Evolutionary conservation across 2,888 invertebrate genomes (phyloP).

Genomic region (Drosophila hamatofila): DNA sequence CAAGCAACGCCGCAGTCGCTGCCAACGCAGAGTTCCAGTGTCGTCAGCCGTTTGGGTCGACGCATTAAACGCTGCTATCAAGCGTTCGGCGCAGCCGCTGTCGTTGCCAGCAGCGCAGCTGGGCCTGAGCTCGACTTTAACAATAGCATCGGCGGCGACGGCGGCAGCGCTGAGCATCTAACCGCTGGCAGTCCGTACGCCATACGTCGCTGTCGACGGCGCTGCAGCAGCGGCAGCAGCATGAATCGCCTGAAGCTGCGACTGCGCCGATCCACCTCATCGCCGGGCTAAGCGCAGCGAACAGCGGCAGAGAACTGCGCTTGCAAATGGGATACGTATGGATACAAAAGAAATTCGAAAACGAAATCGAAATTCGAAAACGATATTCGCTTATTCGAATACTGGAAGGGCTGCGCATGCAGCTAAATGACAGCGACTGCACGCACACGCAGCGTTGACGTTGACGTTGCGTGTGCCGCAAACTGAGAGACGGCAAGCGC

Average conservation of each 20-base stretch:
- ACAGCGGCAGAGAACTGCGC: conserved; percentile 14
- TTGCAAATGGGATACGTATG: conserved; percentile 3
- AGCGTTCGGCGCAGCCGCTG: conserved; percentile 44
- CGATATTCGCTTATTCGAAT: conserved; percentile 26
- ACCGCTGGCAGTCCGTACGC: conserved; percentile 59
- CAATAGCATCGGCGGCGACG: background rate
- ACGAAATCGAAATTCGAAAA: background rate
- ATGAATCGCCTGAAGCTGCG: conserved; percentile 70
- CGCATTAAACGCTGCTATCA: conserved; percentile 77
- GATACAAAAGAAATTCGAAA: conserved; percentile 17
- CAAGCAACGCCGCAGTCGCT: background rate
- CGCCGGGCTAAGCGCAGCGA: conserved; percentile 60
- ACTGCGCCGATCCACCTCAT: conserved; percentile 65
- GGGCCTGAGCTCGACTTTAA: conserved; percentile 31
- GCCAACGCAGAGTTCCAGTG: conserved; percentile 24
- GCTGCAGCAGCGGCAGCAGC: conserved; percentile 64
- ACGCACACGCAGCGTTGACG: conserved; percentile 10
- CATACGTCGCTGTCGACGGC: conserved; percentile 61
- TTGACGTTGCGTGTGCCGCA: conserved; percentile 8
- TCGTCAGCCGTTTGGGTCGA: conserved; percentile 74
- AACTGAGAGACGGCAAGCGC: background rate
- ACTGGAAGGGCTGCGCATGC: conserved; percentile 26
- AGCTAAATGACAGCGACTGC: conserved; percentile 11
- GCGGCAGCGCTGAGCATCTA: conserved; percentile 66
- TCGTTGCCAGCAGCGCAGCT: conserved; percentile 15